Conservation (phyloP, 2,113 vertebrate genomes). For the Protobothrops mucrosquamatus region DNA sequence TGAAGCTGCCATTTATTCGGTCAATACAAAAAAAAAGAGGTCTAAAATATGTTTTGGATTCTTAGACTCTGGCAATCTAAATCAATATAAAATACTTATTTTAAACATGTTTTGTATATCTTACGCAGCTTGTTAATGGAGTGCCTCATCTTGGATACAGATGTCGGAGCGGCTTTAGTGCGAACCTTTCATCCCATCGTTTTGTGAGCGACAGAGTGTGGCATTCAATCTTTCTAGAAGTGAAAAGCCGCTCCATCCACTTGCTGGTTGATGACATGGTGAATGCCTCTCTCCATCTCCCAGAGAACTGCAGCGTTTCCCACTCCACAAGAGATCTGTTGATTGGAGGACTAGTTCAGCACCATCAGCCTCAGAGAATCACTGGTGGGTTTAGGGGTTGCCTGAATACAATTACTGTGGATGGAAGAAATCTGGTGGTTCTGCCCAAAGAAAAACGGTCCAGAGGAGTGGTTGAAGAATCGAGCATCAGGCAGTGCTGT, state of each 20-base stretch:
- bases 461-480: slow-evolving; percentile 67
- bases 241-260: slow-evolving; percentile 67
- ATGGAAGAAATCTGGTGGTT: slow-evolving; percentile 68
- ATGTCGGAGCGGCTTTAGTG: slow-evolving; percentile 64
- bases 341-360: slow-evolving; percentile 70
- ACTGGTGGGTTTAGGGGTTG: slow-evolving; percentile 81
- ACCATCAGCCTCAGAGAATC: slow-evolving; percentile 24
- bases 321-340: slow-evolving; percentile 68
- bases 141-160: slow-evolving; percentile 74
- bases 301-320: slow-evolving; percentile 69
- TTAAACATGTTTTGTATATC: not conserved
- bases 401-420: slow-evolving; percentile 79
- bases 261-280: slow-evolving; percentile 74
- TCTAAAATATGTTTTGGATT: not conserved
- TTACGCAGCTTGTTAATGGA: slow-evolving; percentile 77
- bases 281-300: slow-evolving; percentile 56
- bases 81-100: not conserved
- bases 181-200: slow-evolving; percentile 61
- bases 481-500: slow-evolving; percentile 82
- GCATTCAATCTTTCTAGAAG: slow-evolving; percentile 83
- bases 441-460: slow-evolving; percentile 54
- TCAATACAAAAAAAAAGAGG: not conserved
- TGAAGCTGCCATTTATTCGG: not conserved
- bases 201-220: slow-evolving; percentile 76
- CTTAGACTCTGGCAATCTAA: not conserved